Evolutionary conservation across 2,113 vertebrate genomes (phyloP).

Genomic region (Tachysurus fulvidraco): DNA sequence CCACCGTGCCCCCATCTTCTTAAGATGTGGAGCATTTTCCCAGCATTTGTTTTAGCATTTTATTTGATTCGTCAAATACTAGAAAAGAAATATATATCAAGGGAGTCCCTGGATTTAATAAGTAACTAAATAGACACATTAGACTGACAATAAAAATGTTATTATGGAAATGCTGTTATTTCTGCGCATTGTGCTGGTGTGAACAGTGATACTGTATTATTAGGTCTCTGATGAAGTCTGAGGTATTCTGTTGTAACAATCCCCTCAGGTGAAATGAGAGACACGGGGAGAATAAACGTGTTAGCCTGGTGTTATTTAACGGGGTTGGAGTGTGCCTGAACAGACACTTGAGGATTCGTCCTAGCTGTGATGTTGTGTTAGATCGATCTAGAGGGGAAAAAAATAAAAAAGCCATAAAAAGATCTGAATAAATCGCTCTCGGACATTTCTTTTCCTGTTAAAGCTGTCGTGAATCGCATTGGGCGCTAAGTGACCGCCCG

Average conservation of each 20-base stretch:
- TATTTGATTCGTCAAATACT: neutral
- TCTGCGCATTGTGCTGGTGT: neutral
- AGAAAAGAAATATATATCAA: neutral
- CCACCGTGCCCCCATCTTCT: no score
- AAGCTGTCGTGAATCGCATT: neutral
- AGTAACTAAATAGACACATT: neutral
- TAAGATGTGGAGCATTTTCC: neutral
- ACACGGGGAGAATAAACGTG: neutral
- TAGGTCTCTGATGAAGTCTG: slow-evolving; percentile 19
- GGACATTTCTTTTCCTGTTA: neutral
- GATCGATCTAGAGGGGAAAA: no score
- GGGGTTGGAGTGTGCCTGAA: neutral
- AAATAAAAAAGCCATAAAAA: no score
- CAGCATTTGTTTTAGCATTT: neutral
- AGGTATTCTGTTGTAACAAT: neutral
- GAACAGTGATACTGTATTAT: neutral
- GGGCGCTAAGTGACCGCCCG: neutral
- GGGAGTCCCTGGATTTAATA: neutral
- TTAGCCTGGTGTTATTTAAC: slow-evolving; percentile 17
- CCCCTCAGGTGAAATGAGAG: slow-evolving; percentile 12
- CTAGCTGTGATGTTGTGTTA: neutral
- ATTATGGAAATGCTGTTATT: neutral
- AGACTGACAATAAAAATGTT: neutral
- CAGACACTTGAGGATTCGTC: neutral
- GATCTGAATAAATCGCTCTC: neutral